These are phyloP conservation scores for Acrocephalus kingi DNA, from an alignment of 2,113 vertebrate species.

Conservation along the genomic window DNA sequence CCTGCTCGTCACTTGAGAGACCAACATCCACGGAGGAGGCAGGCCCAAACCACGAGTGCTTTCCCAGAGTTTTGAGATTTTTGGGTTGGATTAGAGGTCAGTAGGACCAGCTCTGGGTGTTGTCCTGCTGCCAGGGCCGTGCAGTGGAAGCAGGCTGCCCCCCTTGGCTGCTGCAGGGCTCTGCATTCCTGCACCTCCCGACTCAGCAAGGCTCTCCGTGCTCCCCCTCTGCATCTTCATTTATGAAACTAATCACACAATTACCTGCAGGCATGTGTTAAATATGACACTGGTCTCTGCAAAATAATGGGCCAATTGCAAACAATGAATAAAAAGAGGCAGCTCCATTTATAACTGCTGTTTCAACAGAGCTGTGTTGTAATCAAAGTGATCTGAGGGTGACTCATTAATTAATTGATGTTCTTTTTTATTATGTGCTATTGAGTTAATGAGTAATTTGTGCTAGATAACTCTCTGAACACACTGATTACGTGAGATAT, in stretches of 20 bases:
- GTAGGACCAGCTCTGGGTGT: fast-evolving
- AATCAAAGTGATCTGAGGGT: slow-evolving; percentile 78
- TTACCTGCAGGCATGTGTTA: slow-evolving; percentile 70
- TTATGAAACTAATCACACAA: slow-evolving; percentile 75
- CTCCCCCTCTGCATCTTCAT: slow-evolving; percentile 39
- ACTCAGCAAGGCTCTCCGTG: background rate
- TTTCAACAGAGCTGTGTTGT: slow-evolving; percentile 68
- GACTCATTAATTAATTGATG: slow-evolving; percentile 85
- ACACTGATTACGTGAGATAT: slow-evolving; percentile 78
- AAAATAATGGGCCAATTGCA: slow-evolving; percentile 67
- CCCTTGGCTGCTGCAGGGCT: fast-evolving
- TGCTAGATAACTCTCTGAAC: slow-evolving; percentile 81
- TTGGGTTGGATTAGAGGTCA: background rate
- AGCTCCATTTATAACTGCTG: slow-evolving; percentile 71
- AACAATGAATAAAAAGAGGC: slow-evolving; percentile 69
- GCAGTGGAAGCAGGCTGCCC: background rate
- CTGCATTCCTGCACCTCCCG: background rate
- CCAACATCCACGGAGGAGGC: fast-evolving
- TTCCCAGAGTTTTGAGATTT: background rate
- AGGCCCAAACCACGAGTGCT: background rate
- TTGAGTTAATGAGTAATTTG: slow-evolving; percentile 86
- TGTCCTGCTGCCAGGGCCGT: background rate
- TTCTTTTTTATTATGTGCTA: slow-evolving; percentile 82
- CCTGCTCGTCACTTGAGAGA: background rate
- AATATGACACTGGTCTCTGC: slow-evolving; percentile 68